phyloP scores from a whole-genome alignment of 2,113 vertebrate genomes.

The Ciconia maguari region DNA sequence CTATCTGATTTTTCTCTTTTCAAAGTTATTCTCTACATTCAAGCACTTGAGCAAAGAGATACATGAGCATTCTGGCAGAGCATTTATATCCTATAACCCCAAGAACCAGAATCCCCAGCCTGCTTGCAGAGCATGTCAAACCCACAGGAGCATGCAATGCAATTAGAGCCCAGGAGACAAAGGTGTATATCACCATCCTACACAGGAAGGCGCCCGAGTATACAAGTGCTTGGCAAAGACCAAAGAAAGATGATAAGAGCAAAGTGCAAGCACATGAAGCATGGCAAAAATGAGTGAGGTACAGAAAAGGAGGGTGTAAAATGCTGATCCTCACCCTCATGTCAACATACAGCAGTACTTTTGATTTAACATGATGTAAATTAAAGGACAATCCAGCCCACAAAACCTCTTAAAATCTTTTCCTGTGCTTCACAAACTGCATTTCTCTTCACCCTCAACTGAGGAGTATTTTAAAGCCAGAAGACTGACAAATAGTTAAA shows the following conservation, averaged over 20 bases:
- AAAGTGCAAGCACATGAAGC: not conserved
- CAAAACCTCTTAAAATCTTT: not conserved
- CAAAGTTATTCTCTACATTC: not conserved
- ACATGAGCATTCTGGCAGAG: not conserved
- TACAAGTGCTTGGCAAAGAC: not conserved
- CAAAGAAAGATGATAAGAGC: not conserved
- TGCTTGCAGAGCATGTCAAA: not conserved
- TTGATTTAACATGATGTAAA: not conserved
- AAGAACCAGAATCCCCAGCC: not conserved
- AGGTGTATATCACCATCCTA: not conserved
- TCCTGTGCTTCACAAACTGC: not conserved
- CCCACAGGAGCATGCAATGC: not conserved
- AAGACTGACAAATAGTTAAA: slow-evolving; percentile 23
- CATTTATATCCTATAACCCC: not conserved
- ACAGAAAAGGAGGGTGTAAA: not conserved
- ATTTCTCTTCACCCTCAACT: not conserved
- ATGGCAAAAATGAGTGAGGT: not conserved
- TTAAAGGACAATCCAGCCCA: not conserved
- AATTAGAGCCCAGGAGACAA: not conserved
- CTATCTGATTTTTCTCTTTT: not conserved
- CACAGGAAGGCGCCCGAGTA: fast-evolving
- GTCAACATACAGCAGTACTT: not conserved
- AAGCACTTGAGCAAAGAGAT: not conserved
- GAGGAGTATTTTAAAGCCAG: not conserved
- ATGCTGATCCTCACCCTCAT: not conserved